Evolutionary conservation across 2,797 vertebrate genomes (phyloP).

Genomic region (Poecilia gillii): DNA sequence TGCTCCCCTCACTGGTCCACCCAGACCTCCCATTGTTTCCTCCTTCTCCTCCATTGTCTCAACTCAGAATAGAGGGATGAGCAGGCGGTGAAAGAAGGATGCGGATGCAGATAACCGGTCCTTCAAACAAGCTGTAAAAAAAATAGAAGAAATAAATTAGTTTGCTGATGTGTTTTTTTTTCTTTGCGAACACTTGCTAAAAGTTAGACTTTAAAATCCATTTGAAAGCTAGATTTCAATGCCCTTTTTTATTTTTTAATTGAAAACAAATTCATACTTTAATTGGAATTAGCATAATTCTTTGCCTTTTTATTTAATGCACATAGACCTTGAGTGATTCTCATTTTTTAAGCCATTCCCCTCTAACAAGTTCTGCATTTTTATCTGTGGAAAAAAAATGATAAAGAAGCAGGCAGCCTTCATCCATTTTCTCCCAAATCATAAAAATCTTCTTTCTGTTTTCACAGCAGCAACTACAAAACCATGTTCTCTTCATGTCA

Average conservation of each 20-base stretch:
- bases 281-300: slow-evolving; percentile 60
- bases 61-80: slow-evolving; percentile 69
- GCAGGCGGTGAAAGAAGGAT: slow-evolving; percentile 53
- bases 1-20: slow-evolving; percentile 53
- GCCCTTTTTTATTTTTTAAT: slow-evolving; percentile 51
- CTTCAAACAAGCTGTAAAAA: slow-evolving; percentile 23
- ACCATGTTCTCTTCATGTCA: slow-evolving; percentile 50
- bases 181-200: slow-evolving; percentile 43
- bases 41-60: slow-evolving; percentile 71
- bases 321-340: slow-evolving; percentile 50
- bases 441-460: slow-evolving; percentile 44
- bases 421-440: slow-evolving; percentile 57
- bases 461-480: slow-evolving; percentile 39
- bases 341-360: slow-evolving; percentile 33
- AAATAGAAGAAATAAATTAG: slow-evolving; percentile 4
- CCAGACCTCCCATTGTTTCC: slow-evolving; percentile 70
- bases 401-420: slow-evolving; percentile 43
- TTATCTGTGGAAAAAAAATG: slow-evolving; percentile 43
- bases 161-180: slow-evolving; percentile 50
- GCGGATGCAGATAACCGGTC: slow-evolving; percentile 59
- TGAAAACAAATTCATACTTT: slow-evolving; percentile 62
- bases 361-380: slow-evolving; percentile 48
- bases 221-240: slow-evolving; percentile 32
- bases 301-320: slow-evolving; percentile 53
- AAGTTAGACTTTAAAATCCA: slow-evolving; percentile 54